These are phyloP conservation scores for Tangara arthus DNA, from an alignment of 2,797 vertebrate genomes.

Conservation along the genomic window DNA sequence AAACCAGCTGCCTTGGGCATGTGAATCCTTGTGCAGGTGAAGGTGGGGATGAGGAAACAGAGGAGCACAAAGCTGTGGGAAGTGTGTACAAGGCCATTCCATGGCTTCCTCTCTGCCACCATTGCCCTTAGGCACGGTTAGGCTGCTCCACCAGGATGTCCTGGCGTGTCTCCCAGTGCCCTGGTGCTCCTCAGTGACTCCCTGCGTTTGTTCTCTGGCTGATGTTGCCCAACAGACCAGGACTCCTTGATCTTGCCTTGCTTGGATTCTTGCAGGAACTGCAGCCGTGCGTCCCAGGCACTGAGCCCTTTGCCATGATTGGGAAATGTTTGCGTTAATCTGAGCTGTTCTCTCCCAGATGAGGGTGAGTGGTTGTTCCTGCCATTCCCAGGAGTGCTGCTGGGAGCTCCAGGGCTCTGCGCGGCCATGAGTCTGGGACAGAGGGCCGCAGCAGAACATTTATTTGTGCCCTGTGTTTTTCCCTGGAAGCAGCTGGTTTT, in stretches of 20 bases:
- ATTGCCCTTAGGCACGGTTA: background rate
- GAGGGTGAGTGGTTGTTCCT: background rate
- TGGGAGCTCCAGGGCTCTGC: background rate
- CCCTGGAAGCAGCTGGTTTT: background rate
- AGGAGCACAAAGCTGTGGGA: background rate
- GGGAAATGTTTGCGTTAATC: conserved; percentile 11
- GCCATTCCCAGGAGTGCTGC: background rate
- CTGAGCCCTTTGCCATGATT: background rate
- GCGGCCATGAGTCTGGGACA: background rate
- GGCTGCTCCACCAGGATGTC: background rate
- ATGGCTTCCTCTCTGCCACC: background rate
- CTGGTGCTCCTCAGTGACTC: background rate
- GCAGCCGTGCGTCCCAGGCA: background rate
- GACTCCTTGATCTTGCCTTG: background rate
- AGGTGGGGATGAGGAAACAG: background rate
- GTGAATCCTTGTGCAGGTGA: fast-evolving
- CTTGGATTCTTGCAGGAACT: background rate
- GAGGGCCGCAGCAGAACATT: background rate
- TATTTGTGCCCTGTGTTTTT: background rate
- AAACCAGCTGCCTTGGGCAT: background rate
- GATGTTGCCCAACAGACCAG: conserved; percentile 8
- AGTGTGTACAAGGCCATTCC: background rate
- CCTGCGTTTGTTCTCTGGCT: background rate
- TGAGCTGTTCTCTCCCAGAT: background rate
- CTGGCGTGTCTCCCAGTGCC: background rate